Evolutionary conservation across 2,113 vertebrate genomes (phyloP), one percentile per base, ranked within the genome.

Genomic region (Ceratotherium simum): DNA sequence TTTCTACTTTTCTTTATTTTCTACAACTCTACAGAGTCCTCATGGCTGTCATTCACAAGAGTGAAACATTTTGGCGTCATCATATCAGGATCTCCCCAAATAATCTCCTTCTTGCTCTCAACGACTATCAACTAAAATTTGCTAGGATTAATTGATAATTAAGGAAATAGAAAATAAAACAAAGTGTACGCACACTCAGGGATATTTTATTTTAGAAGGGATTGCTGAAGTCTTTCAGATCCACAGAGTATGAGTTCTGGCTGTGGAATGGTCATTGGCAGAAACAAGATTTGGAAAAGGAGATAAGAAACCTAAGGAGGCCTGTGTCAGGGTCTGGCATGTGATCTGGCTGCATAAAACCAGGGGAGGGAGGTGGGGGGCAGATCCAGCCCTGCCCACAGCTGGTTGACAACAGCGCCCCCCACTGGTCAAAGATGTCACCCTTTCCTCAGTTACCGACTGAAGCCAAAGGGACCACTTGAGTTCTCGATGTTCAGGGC

Each of bases 71-170:
- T 91, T 78, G 65, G 18, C 25, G 76, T 85, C 17, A 78, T n/a
- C 17, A 78, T 31, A 65, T 51, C 62, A 76, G 3, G 72, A 56
- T 29, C 20, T 82, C 25, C 87, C 51, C 46, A 85, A 79, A 42
- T 90, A 91, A 64, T 78, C 31, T 83, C 69, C 46, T 56, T 94
- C 20, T 70, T 90, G 33, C 21, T 91, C 29, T 93, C 60, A 95
- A 64, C 60, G 70, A 76, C 7, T 12, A 11, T 82, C 54, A 83
- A 51, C 42, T 76, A 65, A 88, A 56, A 58, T 46, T 25, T 70
- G 13, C 25, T 76, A 8, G 51, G 72, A 60, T 48, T 80, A 82
- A 81, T 36, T 60, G 64, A 93, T 72, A 69, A 70, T 31, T 39
- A 95, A 81, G n/a, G 23, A 65, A 12, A 85, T 29, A 91, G 31